Percentiles rank a stretch among this genome's conserved stretches.
phyloP scores from a whole-genome alignment of 2,888 invertebrate species.

The Chrysina gloriosa region DNA sequence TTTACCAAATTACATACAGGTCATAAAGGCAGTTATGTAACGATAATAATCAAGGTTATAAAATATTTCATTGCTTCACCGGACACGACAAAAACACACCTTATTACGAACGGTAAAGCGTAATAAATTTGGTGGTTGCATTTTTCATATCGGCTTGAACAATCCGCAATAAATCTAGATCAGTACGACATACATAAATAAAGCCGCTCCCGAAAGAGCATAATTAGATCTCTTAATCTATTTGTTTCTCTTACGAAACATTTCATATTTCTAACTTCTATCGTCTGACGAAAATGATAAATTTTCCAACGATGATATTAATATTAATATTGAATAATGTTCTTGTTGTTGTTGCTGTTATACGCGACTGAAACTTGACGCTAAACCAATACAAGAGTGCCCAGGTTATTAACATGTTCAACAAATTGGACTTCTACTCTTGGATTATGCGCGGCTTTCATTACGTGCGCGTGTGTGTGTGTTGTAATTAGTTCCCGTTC shows the following conservation, averaged over 20 bases:
- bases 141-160: background rate
- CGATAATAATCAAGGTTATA: too few relatives aligned
- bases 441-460: constrained; percentile 22
- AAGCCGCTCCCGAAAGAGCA: constrained; percentile 8
- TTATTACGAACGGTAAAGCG: background rate
- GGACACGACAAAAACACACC: background rate
- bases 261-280: background rate
- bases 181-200: constrained; percentile 5
- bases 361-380: background rate
- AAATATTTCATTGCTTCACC: background rate
- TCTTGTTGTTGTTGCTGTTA: background rate
- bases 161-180: background rate
- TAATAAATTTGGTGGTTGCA: background rate
- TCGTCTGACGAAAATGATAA: background rate
- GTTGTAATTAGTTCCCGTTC: constrained; percentile 24
- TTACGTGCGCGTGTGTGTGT: too few relatives aligned
- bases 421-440: constrained; percentile 22
- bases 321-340: too few relatives aligned
- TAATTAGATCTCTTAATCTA: constrained; percentile 22
- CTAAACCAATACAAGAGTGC: background rate
- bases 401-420: constrained; percentile 18
- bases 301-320: constrained; percentile 9
- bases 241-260: constrained; percentile 9
- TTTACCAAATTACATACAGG: too few relatives aligned
- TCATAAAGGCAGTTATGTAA: too few relatives aligned